phyloP scores from a whole-genome alignment of 2,113 vertebrate genomes.

The Poeciliopsis retropinna region DNA sequence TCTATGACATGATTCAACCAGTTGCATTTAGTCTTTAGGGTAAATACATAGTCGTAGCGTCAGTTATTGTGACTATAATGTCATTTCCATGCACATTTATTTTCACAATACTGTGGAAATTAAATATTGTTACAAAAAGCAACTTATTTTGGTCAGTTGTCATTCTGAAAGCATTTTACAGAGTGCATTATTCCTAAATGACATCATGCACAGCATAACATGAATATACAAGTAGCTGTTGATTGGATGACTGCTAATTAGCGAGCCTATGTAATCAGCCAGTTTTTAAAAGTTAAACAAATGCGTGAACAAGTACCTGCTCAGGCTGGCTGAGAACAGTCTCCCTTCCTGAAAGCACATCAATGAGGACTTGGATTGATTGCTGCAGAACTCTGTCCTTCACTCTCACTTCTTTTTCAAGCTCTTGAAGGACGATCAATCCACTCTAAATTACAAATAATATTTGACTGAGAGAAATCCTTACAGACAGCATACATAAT shows the following conservation, averaged over 20 bases:
- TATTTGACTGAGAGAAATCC: not conserved
- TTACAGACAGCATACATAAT: not conserved
- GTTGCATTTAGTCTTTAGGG: not conserved
- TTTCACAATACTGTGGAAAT: not conserved
- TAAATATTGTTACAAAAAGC: not conserved
- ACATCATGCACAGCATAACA: not conserved
- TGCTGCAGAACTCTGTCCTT: constrained; percentile 85
- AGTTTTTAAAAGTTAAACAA: not conserved
- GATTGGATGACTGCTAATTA: not conserved
- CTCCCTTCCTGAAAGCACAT: constrained; percentile 76
- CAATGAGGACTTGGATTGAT: constrained; percentile 81
- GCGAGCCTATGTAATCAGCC: not conserved
- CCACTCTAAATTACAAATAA: constrained; percentile 76
- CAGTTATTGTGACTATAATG: not conserved
- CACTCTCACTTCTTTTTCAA: constrained; percentile 81
- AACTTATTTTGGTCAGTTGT: not conserved
- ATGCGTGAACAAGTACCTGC: constrained; percentile 80
- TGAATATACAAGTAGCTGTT: too few species aligned
- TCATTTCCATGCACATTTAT: not conserved
- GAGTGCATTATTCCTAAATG: not conserved
- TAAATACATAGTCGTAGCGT: too few species aligned
- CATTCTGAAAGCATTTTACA: not conserved
- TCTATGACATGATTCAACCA: not conserved
- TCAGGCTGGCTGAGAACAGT: constrained; percentile 66
- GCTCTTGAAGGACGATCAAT: constrained; percentile 77